phyloP scores from a whole-genome alignment of 2,888 invertebrate species.

The Busseola fusca region DNA sequence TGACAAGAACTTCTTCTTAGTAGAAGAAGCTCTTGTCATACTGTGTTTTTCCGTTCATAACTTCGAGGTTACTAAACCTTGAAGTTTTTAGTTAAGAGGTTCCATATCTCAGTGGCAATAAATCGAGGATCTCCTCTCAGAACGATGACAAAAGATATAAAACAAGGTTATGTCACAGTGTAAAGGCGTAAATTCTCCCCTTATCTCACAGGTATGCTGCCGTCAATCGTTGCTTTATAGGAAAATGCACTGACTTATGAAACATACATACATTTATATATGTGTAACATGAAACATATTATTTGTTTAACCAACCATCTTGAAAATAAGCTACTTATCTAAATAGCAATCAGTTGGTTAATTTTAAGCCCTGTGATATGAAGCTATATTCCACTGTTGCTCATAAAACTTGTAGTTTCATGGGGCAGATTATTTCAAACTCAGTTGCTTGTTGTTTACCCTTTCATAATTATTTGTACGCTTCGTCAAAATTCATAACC shows the following conservation, averaged over 20 bases:
- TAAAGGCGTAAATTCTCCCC: constrained; percentile 62
- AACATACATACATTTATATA: constrained; percentile 16
- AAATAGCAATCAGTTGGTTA: constrained; percentile 15
- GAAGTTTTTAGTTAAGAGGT: constrained; percentile 52
- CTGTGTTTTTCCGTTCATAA: constrained; percentile 3
- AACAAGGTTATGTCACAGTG: constrained; percentile 66
- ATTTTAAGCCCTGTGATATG: constrained; percentile 17
- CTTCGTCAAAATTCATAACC: constrained; percentile 49
- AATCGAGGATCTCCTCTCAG: constrained; percentile 64
- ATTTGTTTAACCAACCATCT: neutral
- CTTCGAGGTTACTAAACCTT: constrained; percentile 29
- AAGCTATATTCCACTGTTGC: constrained; percentile 12
- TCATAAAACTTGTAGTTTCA: constrained; percentile 13
- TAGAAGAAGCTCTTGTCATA: no score
- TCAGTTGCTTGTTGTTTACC: constrained; percentile 36
- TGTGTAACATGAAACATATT: neutral
- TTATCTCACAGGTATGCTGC: constrained; percentile 59
- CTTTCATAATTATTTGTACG: constrained; percentile 41
- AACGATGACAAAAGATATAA: constrained; percentile 67
- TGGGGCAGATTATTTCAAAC: constrained; percentile 40
- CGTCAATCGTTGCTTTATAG: constrained; percentile 54
- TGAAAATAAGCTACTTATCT: neutral
- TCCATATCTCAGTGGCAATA: constrained; percentile 61
- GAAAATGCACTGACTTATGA: constrained; percentile 48
- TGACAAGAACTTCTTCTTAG: neutral